Base-by-base conservation (phyloP, 30 jellyfish, hydroid and myxozoan genomes). In the Hydractinia echinata region DNA sequence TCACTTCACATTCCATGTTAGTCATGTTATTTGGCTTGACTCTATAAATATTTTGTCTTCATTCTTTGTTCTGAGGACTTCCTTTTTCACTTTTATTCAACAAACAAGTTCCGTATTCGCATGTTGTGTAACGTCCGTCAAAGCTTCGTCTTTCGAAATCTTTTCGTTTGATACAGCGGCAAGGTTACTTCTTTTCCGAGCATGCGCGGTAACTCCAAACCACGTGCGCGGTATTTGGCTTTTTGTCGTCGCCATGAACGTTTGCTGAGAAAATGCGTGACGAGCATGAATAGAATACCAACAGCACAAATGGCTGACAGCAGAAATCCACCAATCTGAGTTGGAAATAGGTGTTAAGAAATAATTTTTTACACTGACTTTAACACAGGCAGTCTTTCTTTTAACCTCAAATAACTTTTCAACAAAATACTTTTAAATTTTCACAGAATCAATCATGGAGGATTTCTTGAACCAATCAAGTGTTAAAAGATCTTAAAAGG, bases 271-370 rank as follows among this genome's bases (percentile, higher is more conserved):
- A 71, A 19, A 15, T 71, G 81, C 0, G 81, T 71, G 81, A 20
- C n/a, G n/a, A 71, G 10, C 81, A 71, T 30, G 66, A 71, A 71
- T 39, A 71, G 5, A 15, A 71, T 71, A 7, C 81, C 81, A 20
- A 71, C 66, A 0, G 18, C 13, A 19, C 81, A 71, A 3, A 71
- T 71, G 10, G 50, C 81, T 15, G 81, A 71, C 5, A 71, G 44
- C n/a, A 71, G 44, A 48, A 71, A 19, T 7, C 81, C 81, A 71
- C 81, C 81, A 71, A 71, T 52, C 81, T 71, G 81, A 71, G 21
- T 10, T 11, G 20, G 50, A 67, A 67, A 67, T 15, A 16, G 19
- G 0, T 16, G 19, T 11, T 13, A 58, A 11, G 69, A 58, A 58
- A 11, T 58, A 11, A 13, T 1, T 58, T 10, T 58, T 0, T 0